These are phyloP conservation scores for Nephrotoma guestfalica DNA, from an alignment of 2,888 invertebrate genomes.

Conservation along the genomic window DNA sequence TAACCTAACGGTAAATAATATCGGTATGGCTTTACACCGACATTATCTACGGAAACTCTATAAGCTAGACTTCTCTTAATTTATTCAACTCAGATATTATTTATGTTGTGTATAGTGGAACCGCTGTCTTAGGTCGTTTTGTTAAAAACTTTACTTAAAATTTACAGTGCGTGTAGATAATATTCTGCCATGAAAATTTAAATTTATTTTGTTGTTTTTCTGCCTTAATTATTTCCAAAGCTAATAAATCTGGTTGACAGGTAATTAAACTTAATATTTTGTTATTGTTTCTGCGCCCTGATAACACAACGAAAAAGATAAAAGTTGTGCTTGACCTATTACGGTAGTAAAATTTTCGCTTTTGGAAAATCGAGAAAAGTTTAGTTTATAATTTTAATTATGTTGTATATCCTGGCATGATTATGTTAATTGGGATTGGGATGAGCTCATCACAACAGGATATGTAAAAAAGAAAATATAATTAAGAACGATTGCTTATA, in stretches of 20 bases:
- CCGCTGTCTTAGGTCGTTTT: neutral
- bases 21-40: neutral
- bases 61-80: neutral
- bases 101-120: neutral
- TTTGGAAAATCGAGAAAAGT: neutral
- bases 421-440: too few species aligned
- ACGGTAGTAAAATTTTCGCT: neutral
- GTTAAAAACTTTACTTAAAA: neutral
- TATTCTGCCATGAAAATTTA: neutral
- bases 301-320: neutral
- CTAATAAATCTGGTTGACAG: neutral
- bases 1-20: neutral
- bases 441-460: too few species aligned
- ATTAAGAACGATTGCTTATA: too few species aligned
- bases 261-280: neutral
- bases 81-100: neutral
- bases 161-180: neutral
- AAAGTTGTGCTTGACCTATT: neutral
- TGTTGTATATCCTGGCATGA: neutral
- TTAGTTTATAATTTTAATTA: neutral
- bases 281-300: neutral
- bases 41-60: neutral
- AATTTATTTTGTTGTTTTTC: neutral
- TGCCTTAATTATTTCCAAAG: neutral
- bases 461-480: too few species aligned